phyloP scores from a whole-genome alignment of 2,888 invertebrate genomes.

The Campoletis raptor region DNA sequence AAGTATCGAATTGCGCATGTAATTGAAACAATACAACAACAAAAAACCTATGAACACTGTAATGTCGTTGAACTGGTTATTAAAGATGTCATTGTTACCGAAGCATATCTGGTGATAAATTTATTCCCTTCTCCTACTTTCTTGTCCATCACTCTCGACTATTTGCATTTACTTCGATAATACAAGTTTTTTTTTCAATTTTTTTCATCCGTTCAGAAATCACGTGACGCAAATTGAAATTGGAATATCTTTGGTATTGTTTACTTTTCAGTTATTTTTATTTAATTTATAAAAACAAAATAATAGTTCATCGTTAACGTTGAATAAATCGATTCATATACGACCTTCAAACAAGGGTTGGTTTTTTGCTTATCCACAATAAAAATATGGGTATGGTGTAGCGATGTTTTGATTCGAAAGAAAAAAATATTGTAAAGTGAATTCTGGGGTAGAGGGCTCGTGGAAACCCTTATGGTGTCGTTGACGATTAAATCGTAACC shows the following conservation, averaged over 20 bases:
- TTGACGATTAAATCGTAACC: slow-evolving; percentile 65
- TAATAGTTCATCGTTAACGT: background rate
- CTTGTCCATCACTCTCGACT: background rate
- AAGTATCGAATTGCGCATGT: slow-evolving; percentile 80
- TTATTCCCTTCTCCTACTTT: slow-evolving; percentile 48
- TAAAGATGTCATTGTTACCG: slow-evolving; percentile 85
- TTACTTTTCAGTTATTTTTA: background rate
- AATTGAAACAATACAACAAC: slow-evolving; percentile 75
- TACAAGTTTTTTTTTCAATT: background rate
- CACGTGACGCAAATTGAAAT: background rate
- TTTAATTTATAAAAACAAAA: background rate
- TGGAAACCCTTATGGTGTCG: slow-evolving; percentile 52
- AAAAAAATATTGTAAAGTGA: slow-evolving; percentile 42
- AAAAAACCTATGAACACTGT: slow-evolving; percentile 70
- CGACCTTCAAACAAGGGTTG: background rate
- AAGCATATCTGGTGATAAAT: slow-evolving; percentile 77
- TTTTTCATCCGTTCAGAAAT: background rate
- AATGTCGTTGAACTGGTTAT: slow-evolving; percentile 84
- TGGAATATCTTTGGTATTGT: background rate
- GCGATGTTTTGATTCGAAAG: slow-evolving; percentile 34
- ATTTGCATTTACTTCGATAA: background rate
- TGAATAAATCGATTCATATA: background rate
- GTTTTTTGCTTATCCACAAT: slow-evolving; percentile 2
- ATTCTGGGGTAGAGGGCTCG: slow-evolving; percentile 57
- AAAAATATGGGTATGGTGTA: background rate